phyloP scores from a whole-genome alignment of 2,113 vertebrate species.

The Mystacornis crossleyi region DNA sequence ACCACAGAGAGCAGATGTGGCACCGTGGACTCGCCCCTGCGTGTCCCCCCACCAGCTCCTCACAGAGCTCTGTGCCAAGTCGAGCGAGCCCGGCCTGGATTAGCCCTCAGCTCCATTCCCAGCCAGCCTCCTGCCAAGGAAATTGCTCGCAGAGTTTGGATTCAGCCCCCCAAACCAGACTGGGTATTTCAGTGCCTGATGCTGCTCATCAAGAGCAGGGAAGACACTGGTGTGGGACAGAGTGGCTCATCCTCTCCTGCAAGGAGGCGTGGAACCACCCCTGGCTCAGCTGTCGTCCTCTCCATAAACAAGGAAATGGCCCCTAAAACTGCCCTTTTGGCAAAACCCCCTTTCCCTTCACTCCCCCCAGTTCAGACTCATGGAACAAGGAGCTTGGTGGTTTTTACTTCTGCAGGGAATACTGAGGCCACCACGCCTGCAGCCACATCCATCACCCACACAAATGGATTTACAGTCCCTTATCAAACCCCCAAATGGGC shows the following conservation, averaged over 20 bases:
- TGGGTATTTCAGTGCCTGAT: background rate
- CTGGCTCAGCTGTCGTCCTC: background rate
- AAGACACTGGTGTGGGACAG: background rate
- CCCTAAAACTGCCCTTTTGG: background rate
- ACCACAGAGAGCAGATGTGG: background rate
- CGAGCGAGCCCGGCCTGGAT: background rate
- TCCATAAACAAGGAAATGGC: background rate
- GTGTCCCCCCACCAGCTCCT: background rate
- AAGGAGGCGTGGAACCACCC: fast-evolving
- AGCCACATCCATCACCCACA: background rate
- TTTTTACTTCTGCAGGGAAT: background rate
- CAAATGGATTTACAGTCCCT: fast-evolving
- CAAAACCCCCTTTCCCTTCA: background rate
- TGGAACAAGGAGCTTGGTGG: background rate
- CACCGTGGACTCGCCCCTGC: fast-evolving
- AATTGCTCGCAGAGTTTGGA: background rate
- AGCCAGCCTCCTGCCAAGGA: background rate
- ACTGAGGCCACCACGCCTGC: background rate
- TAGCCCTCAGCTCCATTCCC: background rate
- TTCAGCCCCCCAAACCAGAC: background rate
- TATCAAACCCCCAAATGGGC: background rate
- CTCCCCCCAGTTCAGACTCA: background rate
- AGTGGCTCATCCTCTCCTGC: background rate
- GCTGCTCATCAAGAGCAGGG: background rate
- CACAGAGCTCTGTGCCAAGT: fast-evolving